Base-by-base conservation (phyloP, 2,113 vertebrate species). In the Calyptomena viridis region DNA sequence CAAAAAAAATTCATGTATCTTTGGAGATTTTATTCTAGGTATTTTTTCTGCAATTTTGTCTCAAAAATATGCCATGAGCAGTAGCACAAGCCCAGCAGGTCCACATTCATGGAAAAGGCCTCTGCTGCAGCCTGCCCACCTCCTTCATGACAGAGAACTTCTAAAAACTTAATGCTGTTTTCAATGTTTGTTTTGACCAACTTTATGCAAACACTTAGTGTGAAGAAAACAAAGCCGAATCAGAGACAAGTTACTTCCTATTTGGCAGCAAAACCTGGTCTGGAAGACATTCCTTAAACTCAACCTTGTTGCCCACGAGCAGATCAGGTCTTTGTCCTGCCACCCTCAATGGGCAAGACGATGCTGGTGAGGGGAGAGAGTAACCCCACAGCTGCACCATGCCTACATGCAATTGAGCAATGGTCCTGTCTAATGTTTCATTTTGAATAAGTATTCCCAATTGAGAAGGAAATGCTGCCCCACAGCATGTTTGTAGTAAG, bases 281-380 rank as follows among this genome's bases (percentile, higher is more conserved):
- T 63, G 64, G 59, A 82, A 77, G 39, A 39, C 5, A 19, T 53
- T 73, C 23, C 71, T 86, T 71, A 63, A 35, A 67, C 18, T 55
- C 25, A 71, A 12, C 3, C 12, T 22, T 50, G 7, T 11, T 72
- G 46, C 11, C 33, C 10, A 13, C 0, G 2, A 59, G 31, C 39
- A 44, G 35, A 39, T 11, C 46, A 66, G n/a, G 37, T 69, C 63
- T 80, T 69, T 71, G 5, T 18, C 27, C 18, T 80, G 40, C 56
- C 14, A 7, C 25, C 21, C 4, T 40, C 31, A 30, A 16, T 1
- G 2, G 27, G 17, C 14, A 79, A 31, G 22, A 5, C 1, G 0
- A 18, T 25, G n/a, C 31, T 42, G 35, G 44, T 3, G 2, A 60
- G 19, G 3, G 20, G 16, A 69, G 27, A 62, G 46, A 12, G 23